phyloP scores from a whole-genome alignment of 2,113 vertebrate species.

The Neotoma lepida region DNA sequence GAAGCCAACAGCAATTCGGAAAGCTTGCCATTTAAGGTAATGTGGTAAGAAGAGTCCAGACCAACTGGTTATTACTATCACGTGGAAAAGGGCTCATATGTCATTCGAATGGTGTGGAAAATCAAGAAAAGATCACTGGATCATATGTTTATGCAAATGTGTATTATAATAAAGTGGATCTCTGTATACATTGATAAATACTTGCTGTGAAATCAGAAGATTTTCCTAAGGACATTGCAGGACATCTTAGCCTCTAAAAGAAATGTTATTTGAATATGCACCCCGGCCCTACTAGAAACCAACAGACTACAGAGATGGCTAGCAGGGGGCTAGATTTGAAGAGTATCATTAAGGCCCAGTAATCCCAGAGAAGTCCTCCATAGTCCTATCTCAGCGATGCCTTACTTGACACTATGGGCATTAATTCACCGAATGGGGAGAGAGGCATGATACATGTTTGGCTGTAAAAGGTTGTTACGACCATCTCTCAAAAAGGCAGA shows the following conservation, averaged over 20 bases:
- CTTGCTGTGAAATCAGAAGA: background rate
- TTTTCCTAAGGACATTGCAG: background rate
- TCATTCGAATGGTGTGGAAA: background rate
- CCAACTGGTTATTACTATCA: background rate
- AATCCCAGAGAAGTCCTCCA: background rate
- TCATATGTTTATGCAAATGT: background rate
- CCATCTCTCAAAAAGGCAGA: background rate
- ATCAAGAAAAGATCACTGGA: background rate
- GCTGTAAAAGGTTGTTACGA: background rate
- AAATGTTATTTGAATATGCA: background rate
- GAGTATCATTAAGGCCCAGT: background rate
- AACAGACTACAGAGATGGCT: background rate
- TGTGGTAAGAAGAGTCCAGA: background rate
- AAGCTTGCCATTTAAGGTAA: background rate
- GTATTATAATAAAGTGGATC: background rate
- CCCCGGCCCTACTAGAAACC: background rate
- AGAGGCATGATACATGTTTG: background rate
- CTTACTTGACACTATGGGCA: background rate
- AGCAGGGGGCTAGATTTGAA: background rate
- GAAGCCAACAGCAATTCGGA: background rate
- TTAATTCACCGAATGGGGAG: background rate
- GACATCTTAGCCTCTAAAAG: background rate
- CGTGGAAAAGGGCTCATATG: background rate
- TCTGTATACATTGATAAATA: background rate
- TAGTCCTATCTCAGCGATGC: background rate